phyloP scores from a whole-genome alignment of 2,113 vertebrate genomes.

The Pristiophorus japonicus region DNA sequence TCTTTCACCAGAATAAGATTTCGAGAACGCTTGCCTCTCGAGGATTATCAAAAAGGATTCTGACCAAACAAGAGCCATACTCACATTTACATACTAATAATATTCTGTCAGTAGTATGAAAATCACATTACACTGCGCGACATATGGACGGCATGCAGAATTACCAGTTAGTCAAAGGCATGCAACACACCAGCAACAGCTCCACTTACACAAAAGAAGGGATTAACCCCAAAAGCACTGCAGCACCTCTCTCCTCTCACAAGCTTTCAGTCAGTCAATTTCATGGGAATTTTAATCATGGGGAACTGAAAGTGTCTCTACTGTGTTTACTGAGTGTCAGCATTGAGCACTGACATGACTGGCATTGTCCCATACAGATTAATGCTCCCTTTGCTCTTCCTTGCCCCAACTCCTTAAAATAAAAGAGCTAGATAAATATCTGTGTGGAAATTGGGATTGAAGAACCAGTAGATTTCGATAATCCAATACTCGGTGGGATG shows the following conservation, averaged over 20 bases:
- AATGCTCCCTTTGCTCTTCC: background rate
- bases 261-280: background rate
- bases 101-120: background rate
- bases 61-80: background rate
- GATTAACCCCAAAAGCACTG: background rate
- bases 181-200: background rate
- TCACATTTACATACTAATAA: constrained; percentile 35
- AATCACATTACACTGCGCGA: background rate
- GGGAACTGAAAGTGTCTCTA: background rate
- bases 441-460: too few relatives aligned
- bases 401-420: background rate
- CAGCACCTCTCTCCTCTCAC: background rate
- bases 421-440: background rate
- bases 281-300: background rate
- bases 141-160: background rate
- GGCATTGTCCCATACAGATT: background rate
- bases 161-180: constrained; percentile 8
- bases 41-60: background rate
- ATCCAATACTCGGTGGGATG: too few relatives aligned
- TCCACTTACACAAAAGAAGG: background rate
- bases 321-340: background rate
- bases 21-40: background rate
- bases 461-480: too few relatives aligned
- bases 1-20: background rate
- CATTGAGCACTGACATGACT: background rate